A percentile compares a stretch with the other conserved stretches of the same genome.
phyloP scores from a whole-genome alignment of 2,888 invertebrate genomes.

The Xestia sexstrigata region DNA sequence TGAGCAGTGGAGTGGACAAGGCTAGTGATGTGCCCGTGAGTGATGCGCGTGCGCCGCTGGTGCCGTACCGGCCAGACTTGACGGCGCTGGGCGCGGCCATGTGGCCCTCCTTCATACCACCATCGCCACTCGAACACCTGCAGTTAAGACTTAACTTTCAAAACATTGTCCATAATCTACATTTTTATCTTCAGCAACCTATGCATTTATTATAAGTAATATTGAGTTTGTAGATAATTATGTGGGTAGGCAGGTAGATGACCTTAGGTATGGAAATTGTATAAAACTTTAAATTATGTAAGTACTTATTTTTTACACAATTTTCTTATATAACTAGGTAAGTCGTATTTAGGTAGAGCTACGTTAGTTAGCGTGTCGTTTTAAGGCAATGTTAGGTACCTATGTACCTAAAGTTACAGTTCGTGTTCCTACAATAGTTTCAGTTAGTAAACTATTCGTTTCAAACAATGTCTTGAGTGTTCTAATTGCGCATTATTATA shows the following conservation, averaged over 20 bases:
- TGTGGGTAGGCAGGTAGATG: not conserved
- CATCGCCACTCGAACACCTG: slow-evolving; percentile 69
- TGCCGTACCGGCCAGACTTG: slow-evolving; percentile 71
- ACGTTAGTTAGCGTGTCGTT: not conserved
- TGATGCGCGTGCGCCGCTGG: slow-evolving; percentile 60
- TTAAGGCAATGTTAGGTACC: not conserved
- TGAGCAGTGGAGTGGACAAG: slow-evolving; percentile 92
- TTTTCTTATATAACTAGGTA: not conserved
- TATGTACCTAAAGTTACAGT: not conserved
- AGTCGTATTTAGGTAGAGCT: not conserved
- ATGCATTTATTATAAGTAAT: slow-evolving; percentile 45
- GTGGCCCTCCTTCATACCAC: slow-evolving; percentile 72
- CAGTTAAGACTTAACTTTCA: slow-evolving; percentile 72
- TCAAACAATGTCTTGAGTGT: not conserved
- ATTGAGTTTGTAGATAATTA: not conserved
- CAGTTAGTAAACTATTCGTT: not conserved
- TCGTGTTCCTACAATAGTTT: not conserved
- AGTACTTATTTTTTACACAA: not conserved
- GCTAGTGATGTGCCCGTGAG: slow-evolving; percentile 70
- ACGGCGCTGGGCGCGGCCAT: slow-evolving; percentile 75
- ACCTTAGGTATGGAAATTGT: not conserved
- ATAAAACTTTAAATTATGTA: not conserved
- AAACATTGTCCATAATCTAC: slow-evolving; percentile 66
- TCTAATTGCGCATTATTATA: not conserved
- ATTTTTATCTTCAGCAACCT: slow-evolving; percentile 62